Conservation (phyloP, 1,140 invertebrate genomes). For the Apis laboriosa region DNA sequence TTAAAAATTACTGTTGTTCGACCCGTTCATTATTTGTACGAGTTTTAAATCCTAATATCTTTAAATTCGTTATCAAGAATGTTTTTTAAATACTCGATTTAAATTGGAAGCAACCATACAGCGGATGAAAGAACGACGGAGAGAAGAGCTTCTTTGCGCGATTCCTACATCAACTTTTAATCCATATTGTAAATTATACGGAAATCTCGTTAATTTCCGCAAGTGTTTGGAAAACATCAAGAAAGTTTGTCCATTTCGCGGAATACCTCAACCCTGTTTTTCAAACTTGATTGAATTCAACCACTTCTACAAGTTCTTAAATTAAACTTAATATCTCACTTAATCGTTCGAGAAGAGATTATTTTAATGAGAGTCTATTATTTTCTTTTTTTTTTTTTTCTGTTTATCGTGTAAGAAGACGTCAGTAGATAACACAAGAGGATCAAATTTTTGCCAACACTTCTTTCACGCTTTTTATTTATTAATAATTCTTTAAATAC, state of each 20-base stretch:
- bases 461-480: no score
- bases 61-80: no score
- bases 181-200: constrained; percentile 12
- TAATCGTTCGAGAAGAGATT: not conserved
- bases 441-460: no score
- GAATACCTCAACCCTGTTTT: no score
- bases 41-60: not conserved
- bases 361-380: not conserved
- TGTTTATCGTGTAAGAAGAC: no score
- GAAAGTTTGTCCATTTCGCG: not conserved
- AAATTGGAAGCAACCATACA: not conserved
- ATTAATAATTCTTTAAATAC: no score
- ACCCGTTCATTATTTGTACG: not conserved
- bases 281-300: not conserved
- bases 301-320: not conserved
- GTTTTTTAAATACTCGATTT: constrained; percentile 4
- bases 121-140: not conserved
- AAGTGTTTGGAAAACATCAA: not conserved
- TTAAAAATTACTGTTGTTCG: no score
- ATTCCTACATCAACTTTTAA: constrained; percentile 19
- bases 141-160: constrained; percentile 5
- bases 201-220: not conserved
- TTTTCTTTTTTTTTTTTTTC: no score
- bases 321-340: not conserved
- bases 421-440: no score